A percentile compares a stretch with the other conserved stretches of the same genome.
Evolutionary conservation across 2,113 vertebrate genomes (phyloP).

Genomic region (Pitta sordida): DNA sequence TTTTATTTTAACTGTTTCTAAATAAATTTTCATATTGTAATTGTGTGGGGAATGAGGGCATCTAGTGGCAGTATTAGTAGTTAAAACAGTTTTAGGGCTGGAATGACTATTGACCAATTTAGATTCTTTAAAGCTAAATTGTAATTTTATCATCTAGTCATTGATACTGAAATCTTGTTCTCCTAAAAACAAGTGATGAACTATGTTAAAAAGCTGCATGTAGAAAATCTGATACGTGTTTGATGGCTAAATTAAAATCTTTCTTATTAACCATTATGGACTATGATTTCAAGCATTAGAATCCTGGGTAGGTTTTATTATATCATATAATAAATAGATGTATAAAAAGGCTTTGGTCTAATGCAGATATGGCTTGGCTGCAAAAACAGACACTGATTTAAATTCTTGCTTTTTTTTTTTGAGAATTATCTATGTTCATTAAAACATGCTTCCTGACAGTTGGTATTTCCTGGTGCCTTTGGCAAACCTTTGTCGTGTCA

Average conservation of each 20-base stretch:
- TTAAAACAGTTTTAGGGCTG: neutral
- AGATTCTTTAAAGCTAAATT: neutral
- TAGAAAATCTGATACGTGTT: neutral
- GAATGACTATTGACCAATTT: neutral
- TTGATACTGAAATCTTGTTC: neutral
- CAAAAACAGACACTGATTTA: neutral
- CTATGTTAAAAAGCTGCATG: neutral
- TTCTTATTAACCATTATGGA: neutral
- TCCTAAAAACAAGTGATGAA: neutral
- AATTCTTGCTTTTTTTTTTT: neutral
- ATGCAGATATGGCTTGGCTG: neutral
- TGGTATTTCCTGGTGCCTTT: neutral
- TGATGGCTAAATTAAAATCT: neutral
- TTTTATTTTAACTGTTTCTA: neutral
- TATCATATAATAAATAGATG: neutral
- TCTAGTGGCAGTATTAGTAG: slow-evolving; percentile 29
- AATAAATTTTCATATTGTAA: neutral
- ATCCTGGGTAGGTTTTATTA: neutral
- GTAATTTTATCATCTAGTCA: neutral
- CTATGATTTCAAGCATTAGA: neutral
- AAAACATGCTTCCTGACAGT: neutral
- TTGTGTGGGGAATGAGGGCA: slow-evolving; percentile 30
- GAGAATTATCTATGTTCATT: neutral
- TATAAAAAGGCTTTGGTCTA: neutral
- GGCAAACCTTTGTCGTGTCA: neutral